A percentile compares a stretch with the other conserved stretches of the same genome.
These are phyloP conservation scores for Delphinus delphis DNA, from an alignment of 2,113 vertebrate species.

Conservation along the genomic window DNA sequence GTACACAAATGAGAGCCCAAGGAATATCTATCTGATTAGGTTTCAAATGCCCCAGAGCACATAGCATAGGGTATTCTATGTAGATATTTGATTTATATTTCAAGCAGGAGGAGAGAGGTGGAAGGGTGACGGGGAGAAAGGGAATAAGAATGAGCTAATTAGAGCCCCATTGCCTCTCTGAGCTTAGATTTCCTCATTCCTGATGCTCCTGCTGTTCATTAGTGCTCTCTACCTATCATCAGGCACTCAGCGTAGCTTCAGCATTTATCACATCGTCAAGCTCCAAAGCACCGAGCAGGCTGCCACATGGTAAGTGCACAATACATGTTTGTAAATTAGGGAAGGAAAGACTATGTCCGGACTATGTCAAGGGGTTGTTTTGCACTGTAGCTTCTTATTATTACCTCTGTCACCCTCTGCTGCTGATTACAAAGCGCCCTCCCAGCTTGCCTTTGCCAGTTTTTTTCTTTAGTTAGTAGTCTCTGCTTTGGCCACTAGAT, in stretches of 20 bases:
- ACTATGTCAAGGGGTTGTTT: not conserved
- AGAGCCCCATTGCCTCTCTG: not conserved
- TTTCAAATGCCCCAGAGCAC: not conserved
- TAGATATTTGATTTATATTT: not conserved
- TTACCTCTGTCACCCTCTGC: not conserved
- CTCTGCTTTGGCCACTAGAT: conserved; percentile 71
- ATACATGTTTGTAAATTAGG: not conserved
- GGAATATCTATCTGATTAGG: not conserved
- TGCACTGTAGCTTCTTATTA: not conserved
- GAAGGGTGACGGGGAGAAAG: not conserved
- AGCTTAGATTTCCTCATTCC: not conserved
- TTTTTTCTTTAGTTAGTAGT: not conserved
- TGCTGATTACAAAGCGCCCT: no score
- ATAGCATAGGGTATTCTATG: not conserved
- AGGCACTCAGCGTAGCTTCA: fast-evolving
- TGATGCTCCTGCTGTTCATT: not conserved
- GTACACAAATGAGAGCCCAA: not conserved
- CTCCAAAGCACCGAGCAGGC: not conserved
- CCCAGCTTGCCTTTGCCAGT: not conserved
- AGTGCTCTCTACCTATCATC: not conserved
- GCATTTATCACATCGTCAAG: not conserved
- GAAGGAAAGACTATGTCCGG: not conserved
- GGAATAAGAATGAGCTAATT: not conserved
- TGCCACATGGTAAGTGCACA: not conserved
- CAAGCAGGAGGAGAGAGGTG: not conserved